Base-by-base conservation (phyloP, 2,797 vertebrate species). In the Chaetophractus vellerosus region DNA sequence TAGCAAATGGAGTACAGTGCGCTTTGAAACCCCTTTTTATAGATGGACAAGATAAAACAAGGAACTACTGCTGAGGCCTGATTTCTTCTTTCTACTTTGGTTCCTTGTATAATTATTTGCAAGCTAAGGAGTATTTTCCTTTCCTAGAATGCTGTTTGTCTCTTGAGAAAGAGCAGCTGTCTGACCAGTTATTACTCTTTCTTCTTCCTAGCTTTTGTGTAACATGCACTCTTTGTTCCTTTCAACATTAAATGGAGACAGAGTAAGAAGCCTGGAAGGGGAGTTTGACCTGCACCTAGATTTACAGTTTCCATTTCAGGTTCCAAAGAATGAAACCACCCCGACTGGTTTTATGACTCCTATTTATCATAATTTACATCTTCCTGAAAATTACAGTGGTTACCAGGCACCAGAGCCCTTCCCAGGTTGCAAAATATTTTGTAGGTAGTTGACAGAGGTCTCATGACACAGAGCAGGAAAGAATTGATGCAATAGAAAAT, bases 131-230 rank as follows among this genome's bases (percentile, higher is more conserved):
- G 7, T 55, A 8, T 85, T 88, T 96, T 93, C 1, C 21, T 72
- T 75, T 92, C 93, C 72, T 83, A 64, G 82, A 91, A 41, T 69
- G 55, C 69, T 74, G 4, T 61, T 92, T 93, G 50, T 93, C 63
- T 69, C 74, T 82, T 48, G 74, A 88, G 89, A 95, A 88, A 95
- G 19, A 85, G 31, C n/a, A 75, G 23, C 68, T 31, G 21, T 50
- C 41, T 66, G 48, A 55, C 74, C 61, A 76, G 23, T 89, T 52
- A 8, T 55, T 68, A 26, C 31, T 24, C 50, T 24, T 76, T 88
- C 48, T 2, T 24, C 21, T 72, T 88, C 24, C 9, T 74, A 63
- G 1, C 24, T 33, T 36, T 80, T 48, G 38, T 16, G 94, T 52
- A 16, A 1, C 21, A 76, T 0, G 4, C 28, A 38, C 41, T 21